Conservation (phyloP, 2,797 vertebrate genomes). For the Sitta carolinensis region DNA sequence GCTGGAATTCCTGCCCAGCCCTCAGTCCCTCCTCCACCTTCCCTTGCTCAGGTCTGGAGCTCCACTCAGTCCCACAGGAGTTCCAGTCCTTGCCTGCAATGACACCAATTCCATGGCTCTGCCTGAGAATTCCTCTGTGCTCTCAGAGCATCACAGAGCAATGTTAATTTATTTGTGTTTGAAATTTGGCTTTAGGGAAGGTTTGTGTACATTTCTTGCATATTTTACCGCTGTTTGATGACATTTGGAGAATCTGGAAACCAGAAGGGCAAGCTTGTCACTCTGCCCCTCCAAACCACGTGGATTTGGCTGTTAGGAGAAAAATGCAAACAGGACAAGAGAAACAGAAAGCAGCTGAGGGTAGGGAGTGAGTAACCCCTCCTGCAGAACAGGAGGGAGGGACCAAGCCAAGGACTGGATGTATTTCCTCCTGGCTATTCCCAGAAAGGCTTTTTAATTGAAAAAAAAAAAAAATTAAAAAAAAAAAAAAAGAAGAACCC, state of each 20-base stretch:
- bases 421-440: background rate
- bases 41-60: background rate
- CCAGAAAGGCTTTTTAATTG: background rate
- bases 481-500: too few species aligned
- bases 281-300: background rate
- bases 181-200: background rate
- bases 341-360: background rate
- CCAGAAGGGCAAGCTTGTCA: background rate
- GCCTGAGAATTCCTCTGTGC: background rate
- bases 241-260: background rate
- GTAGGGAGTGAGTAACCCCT: background rate
- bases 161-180: background rate
- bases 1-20: background rate
- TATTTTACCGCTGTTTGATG: background rate
- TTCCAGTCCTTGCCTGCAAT: background rate
- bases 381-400: background rate
- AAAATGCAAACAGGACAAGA: background rate
- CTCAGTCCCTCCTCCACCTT: background rate
- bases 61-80: background rate
- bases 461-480: background rate
- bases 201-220: background rate
- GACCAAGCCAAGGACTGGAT: background rate
- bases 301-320: background rate
- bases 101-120: background rate
- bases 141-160: background rate